Percentiles rank a stretch among this genome's conserved stretches.
These are phyloP conservation scores for Habrosyne pyritoides DNA, from an alignment of 2,888 invertebrate species.

Conservation along the genomic window DNA sequence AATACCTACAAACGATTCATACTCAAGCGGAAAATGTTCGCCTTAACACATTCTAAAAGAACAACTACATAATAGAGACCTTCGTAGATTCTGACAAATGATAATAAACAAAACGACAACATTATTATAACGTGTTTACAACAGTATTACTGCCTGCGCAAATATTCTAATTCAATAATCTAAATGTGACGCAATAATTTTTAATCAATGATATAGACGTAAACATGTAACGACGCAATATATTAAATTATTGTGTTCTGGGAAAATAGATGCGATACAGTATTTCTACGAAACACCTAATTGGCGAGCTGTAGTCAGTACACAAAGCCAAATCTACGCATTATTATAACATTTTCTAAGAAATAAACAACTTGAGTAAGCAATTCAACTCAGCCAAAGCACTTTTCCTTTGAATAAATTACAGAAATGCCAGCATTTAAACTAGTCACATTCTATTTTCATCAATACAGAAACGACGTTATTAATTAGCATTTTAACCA, in stretches of 20 bases:
- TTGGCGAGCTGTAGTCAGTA: neutral
- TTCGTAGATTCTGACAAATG: slow-evolving; percentile 11
- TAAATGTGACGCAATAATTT: neutral
- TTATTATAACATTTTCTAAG: neutral
- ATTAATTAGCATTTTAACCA: neutral
- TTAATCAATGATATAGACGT: neutral
- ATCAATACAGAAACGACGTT: neutral
- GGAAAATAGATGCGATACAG: neutral
- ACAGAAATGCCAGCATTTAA: neutral
- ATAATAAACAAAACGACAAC: neutral
- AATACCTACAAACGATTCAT: neutral
- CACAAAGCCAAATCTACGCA: neutral
- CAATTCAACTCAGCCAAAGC: neutral
- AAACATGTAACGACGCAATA: slow-evolving; percentile 4
- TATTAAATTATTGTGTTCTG: neutral
- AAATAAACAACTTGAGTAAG: neutral
- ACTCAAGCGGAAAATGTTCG: slow-evolving; percentile 24
- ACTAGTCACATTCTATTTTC: neutral
- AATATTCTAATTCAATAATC: neutral
- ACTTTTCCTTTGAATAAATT: neutral
- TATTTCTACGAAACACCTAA: neutral
- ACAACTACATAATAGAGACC: neutral
- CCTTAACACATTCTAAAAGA: neutral
- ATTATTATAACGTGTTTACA: neutral
- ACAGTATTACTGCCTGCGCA: neutral